Evolutionary conservation across 2,888 invertebrate genomes (phyloP).

Genomic region (Mongoloraphidia duomilia): DNA sequence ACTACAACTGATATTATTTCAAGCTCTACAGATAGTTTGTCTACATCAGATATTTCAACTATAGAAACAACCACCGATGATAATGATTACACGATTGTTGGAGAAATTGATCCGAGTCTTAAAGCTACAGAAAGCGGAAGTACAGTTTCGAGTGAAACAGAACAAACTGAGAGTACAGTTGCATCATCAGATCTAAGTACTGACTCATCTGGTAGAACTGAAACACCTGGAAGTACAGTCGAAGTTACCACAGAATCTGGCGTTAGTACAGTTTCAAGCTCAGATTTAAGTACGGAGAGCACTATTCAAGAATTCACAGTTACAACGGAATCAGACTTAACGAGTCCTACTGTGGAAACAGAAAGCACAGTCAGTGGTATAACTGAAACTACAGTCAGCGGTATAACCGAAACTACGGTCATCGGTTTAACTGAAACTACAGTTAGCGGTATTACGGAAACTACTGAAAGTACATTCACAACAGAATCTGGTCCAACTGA

Average conservation of each 20-base stretch:
- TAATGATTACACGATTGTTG: too few species aligned
- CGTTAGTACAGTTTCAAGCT: slow-evolving; percentile 8
- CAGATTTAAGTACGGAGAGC: slow-evolving; percentile 1
- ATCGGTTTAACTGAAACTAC: slow-evolving; percentile 12
- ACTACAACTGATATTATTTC: slow-evolving; percentile 1
- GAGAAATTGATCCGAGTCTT: too few species aligned
- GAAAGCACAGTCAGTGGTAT: slow-evolving; percentile 5
- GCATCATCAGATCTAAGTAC: slow-evolving; percentile 8
- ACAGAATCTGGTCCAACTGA: slow-evolving; percentile 12
- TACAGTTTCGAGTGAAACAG: not conserved
- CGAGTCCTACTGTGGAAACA: slow-evolving; percentile 13
- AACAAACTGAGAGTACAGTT: slow-evolving; percentile 7
- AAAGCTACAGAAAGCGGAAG: too few species aligned
- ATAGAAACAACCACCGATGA: too few species aligned
- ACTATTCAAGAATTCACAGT: slow-evolving; percentile 5
- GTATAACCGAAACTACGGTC: slow-evolving; percentile 8
- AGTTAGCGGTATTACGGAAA: not conserved
- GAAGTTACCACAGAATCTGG: slow-evolving; percentile 12
- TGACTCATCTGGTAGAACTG: slow-evolving; percentile 11
- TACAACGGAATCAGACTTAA: slow-evolving; percentile 11
- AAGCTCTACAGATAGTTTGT: not conserved
- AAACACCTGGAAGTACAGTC: slow-evolving; percentile 9
- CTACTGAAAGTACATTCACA: not conserved
- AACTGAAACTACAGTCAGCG: slow-evolving; percentile 6
- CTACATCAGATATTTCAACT: too few species aligned